These are phyloP conservation scores for Amphimallon solstitiale DNA, from an alignment of 2,888 invertebrate genomes.

Conservation along the genomic window DNA sequence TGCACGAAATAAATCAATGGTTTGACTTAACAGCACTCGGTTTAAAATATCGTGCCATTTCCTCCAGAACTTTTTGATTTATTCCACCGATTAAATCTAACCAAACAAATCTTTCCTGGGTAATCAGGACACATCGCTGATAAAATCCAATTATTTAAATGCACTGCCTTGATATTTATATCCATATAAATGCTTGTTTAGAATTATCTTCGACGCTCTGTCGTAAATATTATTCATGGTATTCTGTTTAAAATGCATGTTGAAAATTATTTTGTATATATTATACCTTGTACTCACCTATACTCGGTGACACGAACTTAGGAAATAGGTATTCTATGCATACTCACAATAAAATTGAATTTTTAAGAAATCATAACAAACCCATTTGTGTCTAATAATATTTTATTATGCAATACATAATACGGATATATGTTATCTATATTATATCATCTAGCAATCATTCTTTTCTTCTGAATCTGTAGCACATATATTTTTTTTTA, in stretches of 20 bases:
- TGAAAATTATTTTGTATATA: no score
- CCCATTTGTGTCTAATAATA: no score
- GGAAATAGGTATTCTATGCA: no score
- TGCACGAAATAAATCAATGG: conserved; percentile 25
- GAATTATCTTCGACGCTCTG: neutral
- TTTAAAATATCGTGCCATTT: conserved; percentile 14
- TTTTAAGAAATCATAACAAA: no score
- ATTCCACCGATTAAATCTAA: conserved; percentile 23
- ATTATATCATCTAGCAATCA: no score
- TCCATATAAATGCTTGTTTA: conserved; percentile 3
- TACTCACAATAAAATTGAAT: no score
- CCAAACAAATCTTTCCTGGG: conserved; percentile 20
- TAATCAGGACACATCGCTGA: conserved; percentile 8
- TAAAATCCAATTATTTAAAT: conserved; percentile 23
- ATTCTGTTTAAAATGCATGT: neutral
- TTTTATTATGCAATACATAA: no score
- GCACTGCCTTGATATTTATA: conserved; percentile 17
- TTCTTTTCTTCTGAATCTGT: no score
- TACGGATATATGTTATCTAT: no score
- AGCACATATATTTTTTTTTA: no score
- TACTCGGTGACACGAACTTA: no score
- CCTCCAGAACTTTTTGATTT: conserved; percentile 8
- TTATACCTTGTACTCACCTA: no score
- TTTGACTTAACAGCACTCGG: conserved; percentile 13
- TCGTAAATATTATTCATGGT: neutral